Percentiles rank a stretch among this genome's conserved stretches.
Evolutionary conservation across 2,888 invertebrate species (phyloP).

Genomic region (Pegoplata infirma): DNA sequence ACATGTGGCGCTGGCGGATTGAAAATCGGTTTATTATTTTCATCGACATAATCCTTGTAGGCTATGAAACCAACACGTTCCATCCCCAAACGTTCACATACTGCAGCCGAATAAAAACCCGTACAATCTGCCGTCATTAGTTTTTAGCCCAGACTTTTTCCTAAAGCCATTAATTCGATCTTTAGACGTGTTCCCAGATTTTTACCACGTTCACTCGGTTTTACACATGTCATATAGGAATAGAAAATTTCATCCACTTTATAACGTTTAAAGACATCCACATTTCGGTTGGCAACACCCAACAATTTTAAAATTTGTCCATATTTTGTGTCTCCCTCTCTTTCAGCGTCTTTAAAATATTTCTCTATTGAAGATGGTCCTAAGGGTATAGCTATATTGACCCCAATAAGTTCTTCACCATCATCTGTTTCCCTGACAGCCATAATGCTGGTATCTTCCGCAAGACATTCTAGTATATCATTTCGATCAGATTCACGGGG

Average conservation of each 20-base stretch:
- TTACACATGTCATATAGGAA: conserved; percentile 40
- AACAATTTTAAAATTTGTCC: conserved; percentile 40
- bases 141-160: conserved; percentile 50
- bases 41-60: too few relatives aligned
- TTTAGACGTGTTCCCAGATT: too few relatives aligned
- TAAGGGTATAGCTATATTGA: too few relatives aligned
- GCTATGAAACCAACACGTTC: conserved; percentile 60
- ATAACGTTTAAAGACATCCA: conserved; percentile 46
- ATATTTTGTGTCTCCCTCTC: conserved; percentile 37
- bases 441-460: conserved; percentile 37
- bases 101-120: conserved; percentile 69
- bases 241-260: conserved; percentile 41
- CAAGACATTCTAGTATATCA: conserved; percentile 39
- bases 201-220: conserved; percentile 14
- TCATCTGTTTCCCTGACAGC: conserved; percentile 10
- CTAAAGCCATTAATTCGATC: too few relatives aligned
- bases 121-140: conserved; percentile 71
- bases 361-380: too few relatives aligned
- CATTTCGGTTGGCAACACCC: conserved; percentile 21
- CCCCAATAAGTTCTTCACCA: too few relatives aligned
- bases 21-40: too few relatives aligned
- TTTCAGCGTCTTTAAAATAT: conserved; percentile 7
- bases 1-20: too few relatives aligned
- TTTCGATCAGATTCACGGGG: conserved; percentile 22
- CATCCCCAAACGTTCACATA: conserved; percentile 68